phyloP scores from a whole-genome alignment of 2,888 invertebrate species.

The Cheilosia vernalis region DNA sequence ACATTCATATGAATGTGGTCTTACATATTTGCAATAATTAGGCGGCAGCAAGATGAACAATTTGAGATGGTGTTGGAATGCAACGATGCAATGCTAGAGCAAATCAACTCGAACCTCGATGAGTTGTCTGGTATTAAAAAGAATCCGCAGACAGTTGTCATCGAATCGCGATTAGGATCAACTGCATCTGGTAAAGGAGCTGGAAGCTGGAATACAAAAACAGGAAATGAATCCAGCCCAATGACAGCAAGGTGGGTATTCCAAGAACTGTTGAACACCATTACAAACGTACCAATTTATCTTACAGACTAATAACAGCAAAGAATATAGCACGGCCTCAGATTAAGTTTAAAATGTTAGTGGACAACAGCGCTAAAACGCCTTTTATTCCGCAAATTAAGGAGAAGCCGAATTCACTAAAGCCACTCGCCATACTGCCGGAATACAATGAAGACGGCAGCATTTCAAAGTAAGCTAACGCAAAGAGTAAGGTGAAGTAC shows the following conservation, averaged over 20 bases:
- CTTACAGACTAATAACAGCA: conserved; percentile 86
- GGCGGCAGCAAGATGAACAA: conserved; percentile 86
- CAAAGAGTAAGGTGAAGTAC: neutral
- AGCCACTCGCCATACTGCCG: conserved; percentile 90
- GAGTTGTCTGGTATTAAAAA: conserved; percentile 86
- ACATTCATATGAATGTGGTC: neutral
- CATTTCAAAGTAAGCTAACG: conserved; percentile 83
- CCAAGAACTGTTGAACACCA: neutral
- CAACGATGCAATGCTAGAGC: conserved; percentile 93
- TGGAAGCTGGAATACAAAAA: conserved; percentile 86
- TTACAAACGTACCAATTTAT: neutral
- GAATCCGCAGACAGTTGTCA: conserved; percentile 84
- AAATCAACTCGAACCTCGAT: conserved; percentile 90
- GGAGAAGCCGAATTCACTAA: conserved; percentile 94
- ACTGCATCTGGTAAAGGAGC: conserved; percentile 75
- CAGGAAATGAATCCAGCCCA: conserved; percentile 71
- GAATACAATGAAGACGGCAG: conserved; percentile 87
- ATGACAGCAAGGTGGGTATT: conserved; percentile 77
- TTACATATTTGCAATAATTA: conserved; percentile 53
- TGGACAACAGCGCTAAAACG: conserved; percentile 89
- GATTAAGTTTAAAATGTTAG: conserved; percentile 90
- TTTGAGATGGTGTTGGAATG: conserved; percentile 91
- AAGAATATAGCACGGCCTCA: conserved; percentile 93
- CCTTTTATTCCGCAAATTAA: conserved; percentile 93
- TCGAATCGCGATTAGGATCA: conserved; percentile 81